These are phyloP conservation scores for Junonia oenone DNA, from an alignment of 2,888 invertebrate species.

Conservation along the genomic window DNA sequence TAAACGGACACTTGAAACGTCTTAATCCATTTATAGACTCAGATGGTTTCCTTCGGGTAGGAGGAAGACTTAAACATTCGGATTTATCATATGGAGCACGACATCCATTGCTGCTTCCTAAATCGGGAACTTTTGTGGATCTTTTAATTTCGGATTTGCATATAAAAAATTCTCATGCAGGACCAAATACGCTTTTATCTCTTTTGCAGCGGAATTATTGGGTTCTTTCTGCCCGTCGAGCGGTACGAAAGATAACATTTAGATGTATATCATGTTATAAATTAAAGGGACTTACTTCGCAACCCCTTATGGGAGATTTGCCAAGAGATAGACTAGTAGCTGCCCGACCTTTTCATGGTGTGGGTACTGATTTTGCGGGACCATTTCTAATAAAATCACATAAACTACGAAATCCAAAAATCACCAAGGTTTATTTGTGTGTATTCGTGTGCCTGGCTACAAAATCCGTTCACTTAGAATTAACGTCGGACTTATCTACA, in stretches of 20 bases:
- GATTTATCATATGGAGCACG: neutral
- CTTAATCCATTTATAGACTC: neutral
- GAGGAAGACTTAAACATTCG: neutral
- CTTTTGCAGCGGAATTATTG: neutral
- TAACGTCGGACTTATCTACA: slow-evolving; percentile 11
- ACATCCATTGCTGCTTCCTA: neutral
- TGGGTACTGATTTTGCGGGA: slow-evolving; percentile 16
- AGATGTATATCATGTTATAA: slow-evolving; percentile 8
- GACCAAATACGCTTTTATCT: neutral
- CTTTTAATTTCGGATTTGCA: neutral
- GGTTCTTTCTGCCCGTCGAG: neutral
- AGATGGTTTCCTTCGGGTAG: neutral
- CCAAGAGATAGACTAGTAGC: neutral
- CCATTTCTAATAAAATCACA: slow-evolving; percentile 1
- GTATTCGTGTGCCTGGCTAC: slow-evolving; percentile 17
- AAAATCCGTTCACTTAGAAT: slow-evolving; percentile 19
- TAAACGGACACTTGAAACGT: neutral
- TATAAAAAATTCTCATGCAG: neutral
- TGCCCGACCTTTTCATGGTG: neutral
- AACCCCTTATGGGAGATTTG: slow-evolving; percentile 11
- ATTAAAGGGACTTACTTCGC: neutral
- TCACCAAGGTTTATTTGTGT: slow-evolving; percentile 12
- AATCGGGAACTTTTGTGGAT: slow-evolving; percentile 3
- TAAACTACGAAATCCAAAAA: neutral
- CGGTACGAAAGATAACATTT: neutral